A percentile compares a stretch with the other conserved stretches of the same genome.
Conservation (phyloP, 2,797 vertebrate genomes). For the Scleropages formosus region DNA sequence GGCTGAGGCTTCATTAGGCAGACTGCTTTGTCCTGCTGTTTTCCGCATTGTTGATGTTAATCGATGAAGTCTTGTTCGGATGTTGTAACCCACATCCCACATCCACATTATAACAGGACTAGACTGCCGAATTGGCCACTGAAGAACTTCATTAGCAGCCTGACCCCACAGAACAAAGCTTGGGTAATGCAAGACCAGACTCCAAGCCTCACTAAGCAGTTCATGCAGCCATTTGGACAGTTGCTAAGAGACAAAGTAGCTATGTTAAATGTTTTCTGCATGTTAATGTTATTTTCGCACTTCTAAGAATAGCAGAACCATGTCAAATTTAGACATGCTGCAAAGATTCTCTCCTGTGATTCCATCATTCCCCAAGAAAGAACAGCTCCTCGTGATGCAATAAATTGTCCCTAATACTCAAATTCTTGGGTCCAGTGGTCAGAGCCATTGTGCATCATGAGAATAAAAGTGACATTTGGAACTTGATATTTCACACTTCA, state of each 20-base stretch:
- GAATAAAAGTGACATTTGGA: too few relatives aligned
- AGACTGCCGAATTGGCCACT: not conserved
- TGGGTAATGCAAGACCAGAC: not conserved
- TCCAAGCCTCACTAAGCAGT: not conserved
- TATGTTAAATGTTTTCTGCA: slow-evolving; percentile 14
- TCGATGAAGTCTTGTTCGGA: not conserved
- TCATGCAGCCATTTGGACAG: not conserved
- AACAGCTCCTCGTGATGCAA: too few relatives aligned
- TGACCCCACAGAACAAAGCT: not conserved
- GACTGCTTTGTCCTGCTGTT: not conserved
- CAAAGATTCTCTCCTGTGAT: too few relatives aligned
- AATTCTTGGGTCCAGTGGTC: too few relatives aligned
- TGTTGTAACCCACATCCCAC: not conserved
- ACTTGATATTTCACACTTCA: too few relatives aligned
- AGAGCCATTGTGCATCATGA: too few relatives aligned
- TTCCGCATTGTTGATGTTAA: not conserved
- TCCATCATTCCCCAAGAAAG: too few relatives aligned
- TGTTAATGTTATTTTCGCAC: slow-evolving; percentile 20
- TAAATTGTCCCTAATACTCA: too few relatives aligned
- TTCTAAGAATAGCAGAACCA: slow-evolving; percentile 2
- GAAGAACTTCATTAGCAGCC: not conserved
- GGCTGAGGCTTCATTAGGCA: slow-evolving; percentile 15
- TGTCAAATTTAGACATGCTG: not conserved
- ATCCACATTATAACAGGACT: not conserved
- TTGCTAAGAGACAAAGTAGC: slow-evolving; percentile 26